These are phyloP conservation scores for Notolepis coatsorum DNA, from an alignment of 2,797 vertebrate genomes.

Conservation along the genomic window DNA sequence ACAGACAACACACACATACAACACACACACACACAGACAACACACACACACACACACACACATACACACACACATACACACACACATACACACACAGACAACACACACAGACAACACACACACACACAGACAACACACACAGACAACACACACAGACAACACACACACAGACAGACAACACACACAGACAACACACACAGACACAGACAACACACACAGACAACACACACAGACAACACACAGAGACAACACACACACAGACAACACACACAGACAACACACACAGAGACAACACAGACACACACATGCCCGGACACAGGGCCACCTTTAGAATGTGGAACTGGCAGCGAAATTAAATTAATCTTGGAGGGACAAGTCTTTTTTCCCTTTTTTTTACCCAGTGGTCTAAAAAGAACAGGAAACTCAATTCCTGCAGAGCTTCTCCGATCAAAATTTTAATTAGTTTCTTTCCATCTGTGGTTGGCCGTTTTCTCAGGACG, in stretches of 20 bases:
- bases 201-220: not conserved
- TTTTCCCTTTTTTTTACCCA: constrained; percentile 15
- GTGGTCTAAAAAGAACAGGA: constrained; percentile 38
- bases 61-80: not conserved
- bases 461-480: constrained; percentile 17
- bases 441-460: constrained; percentile 43
- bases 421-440: constrained; percentile 33
- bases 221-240: not conserved
- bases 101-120: not conserved
- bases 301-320: too few relatives aligned
- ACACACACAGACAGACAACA: not conserved
- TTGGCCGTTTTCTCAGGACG: constrained; percentile 16
- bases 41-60: not conserved
- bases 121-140: not conserved
- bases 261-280: not conserved
- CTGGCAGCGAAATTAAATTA: constrained; percentile 10
- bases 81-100: not conserved
- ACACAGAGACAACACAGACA: not conserved
- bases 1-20: not conserved
- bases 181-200: not conserved
- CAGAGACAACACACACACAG: not conserved
- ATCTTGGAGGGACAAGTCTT: constrained; percentile 35
- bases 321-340: constrained; percentile 11
- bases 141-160: not conserved
- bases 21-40: not conserved